Base-by-base conservation (phyloP, 1,140 invertebrate species). In the Episyrphus balteatus region DNA sequence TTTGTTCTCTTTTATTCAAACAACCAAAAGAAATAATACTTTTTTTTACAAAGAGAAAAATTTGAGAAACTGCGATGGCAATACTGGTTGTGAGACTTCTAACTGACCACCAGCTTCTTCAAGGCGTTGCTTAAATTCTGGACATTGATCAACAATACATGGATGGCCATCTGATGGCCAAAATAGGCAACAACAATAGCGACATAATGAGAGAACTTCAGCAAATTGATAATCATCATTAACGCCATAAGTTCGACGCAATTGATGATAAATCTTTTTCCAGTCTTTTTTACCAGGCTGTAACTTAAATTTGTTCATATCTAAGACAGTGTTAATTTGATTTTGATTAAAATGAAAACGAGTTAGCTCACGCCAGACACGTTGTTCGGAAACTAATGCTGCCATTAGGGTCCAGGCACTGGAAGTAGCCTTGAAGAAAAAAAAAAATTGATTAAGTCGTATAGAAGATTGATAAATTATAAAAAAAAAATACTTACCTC, bases 141-240 rank as follows among this genome's bases (percentile, higher is more conserved):
- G 84, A 64, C 85, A 83, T 71, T 78, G 82, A 62, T 89, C 85
- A 5, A 84, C 84, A 51, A 92, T 86, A 64, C 89, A 93, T 0
- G 89, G 89, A 68, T 93, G 90, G 0, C 90, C 90, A 39, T 88
- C 76, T 2, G 86, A 88, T 55, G 92, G 83, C 95, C 95, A 99
- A 67, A 97, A 98, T 32, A 99, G 77, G 65, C 91, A 94, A 57
- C 92, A 84, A 70, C 95, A 98, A 66, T 93, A 88, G 50, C 88
- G 81, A 69, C 95, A 98, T 37, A 98, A 73, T 39, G 92, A 89
- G 50, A 98, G 76, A 66, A 91, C 91, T 70, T 98, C 94, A 2
- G 93, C 90, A 70, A 90, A 98, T 57, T 80, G 78, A 18, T 76
- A 68, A 51, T 94, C 88, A 72, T 97, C 92, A 50, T 85, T 81